Conservation (phyloP, 2,888 invertebrate species). For the Sinentomon sp. region DNA sequence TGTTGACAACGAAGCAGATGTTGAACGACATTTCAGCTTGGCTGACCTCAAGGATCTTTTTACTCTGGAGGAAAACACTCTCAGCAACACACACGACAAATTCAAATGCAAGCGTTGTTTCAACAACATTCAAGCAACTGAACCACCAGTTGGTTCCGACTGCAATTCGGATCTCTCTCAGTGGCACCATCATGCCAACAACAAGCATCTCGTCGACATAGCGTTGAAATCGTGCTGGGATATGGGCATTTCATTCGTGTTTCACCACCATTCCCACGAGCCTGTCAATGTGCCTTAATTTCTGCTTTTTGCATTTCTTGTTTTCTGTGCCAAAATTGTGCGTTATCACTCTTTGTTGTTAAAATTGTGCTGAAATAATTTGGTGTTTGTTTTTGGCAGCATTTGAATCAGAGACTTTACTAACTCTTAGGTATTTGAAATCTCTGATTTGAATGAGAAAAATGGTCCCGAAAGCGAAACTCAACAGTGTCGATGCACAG, state of each 20-base stretch:
- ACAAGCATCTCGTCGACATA: conserved; percentile 50
- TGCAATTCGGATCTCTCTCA: conserved; percentile 79
- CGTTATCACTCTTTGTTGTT: too few relatives aligned
- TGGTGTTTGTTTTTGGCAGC: too few relatives aligned
- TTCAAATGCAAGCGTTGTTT: conserved; percentile 15
- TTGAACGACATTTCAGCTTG: conserved; percentile 70
- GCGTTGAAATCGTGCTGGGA: conserved; percentile 71
- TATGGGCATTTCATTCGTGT: conserved; percentile 75
- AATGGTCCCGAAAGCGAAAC: too few relatives aligned
- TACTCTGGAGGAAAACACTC: conserved; percentile 43
- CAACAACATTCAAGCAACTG: conserved; percentile 29
- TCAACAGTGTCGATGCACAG: too few relatives aligned
- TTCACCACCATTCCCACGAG: conserved; percentile 68
- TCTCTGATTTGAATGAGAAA: too few relatives aligned
- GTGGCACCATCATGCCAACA: conserved; percentile 80
- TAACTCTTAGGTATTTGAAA: too few relatives aligned
- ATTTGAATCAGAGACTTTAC: too few relatives aligned
- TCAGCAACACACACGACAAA: conserved; percentile 66
- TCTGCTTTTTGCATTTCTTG: too few relatives aligned
- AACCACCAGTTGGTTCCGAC: conserved; percentile 70
- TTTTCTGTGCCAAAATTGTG: too few relatives aligned
- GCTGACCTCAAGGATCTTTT: conserved; percentile 80
- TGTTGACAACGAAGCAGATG: conserved; percentile 89
- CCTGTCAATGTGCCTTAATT: conserved; percentile 17
- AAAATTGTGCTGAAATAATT: too few relatives aligned